phyloP scores from a whole-genome alignment of 2,888 invertebrate genomes.

The Drosophila melanosoma region DNA sequence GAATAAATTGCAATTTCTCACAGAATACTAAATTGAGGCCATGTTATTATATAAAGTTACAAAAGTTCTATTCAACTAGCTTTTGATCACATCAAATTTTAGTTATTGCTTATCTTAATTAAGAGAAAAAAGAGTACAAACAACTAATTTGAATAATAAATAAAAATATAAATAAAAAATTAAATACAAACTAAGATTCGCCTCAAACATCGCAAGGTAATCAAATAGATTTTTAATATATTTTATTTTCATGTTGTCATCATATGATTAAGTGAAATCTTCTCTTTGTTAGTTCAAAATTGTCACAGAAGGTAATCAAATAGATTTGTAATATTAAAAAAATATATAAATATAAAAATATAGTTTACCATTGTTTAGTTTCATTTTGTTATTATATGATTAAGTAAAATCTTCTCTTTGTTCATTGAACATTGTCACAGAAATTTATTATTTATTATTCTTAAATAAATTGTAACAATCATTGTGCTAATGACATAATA shows the following conservation, averaged over 20 bases:
- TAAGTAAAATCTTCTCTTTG: not conserved
- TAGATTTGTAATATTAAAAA: not conserved
- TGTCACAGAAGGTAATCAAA: not conserved
- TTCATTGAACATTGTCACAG: not conserved
- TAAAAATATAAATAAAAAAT: not conserved
- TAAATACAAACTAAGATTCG: too few relatives aligned
- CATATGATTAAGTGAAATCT: too few relatives aligned
- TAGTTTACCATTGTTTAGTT: not conserved
- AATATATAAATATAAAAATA: not conserved
- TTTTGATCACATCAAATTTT: too few relatives aligned
- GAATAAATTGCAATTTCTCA: not conserved
- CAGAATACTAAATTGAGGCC: not conserved
- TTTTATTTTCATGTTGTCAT: too few relatives aligned
- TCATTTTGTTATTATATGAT: not conserved
- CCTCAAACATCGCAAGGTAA: not conserved
- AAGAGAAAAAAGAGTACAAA: too few relatives aligned
- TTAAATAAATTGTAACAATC: not conserved
- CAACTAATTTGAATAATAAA: not conserved
- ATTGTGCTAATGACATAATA: not conserved
- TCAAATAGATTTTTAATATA: not conserved
- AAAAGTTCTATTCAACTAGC: too few relatives aligned
- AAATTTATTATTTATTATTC: not conserved
- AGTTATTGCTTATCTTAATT: too few relatives aligned
- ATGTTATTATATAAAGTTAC: too few relatives aligned
- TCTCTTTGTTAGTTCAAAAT: too few relatives aligned